Conservation (phyloP, 2,113 vertebrate species). For the Labeo rohita region DNA sequence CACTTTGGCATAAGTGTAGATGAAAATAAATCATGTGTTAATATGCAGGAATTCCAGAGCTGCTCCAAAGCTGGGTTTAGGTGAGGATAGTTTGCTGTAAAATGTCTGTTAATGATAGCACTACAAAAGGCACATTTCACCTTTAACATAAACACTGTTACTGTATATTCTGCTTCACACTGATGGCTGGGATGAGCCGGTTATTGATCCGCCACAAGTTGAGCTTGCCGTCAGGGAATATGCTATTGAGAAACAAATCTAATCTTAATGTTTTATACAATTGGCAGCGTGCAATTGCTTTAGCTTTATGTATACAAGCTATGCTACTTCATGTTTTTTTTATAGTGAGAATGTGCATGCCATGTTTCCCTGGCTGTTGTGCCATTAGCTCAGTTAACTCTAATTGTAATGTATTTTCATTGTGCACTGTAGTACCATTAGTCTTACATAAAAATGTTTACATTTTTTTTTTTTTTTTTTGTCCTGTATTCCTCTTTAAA, state of each 20-base stretch:
- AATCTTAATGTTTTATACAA: not conserved
- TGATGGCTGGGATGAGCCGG: slow-evolving; percentile 4
- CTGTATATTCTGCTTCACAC: slow-evolving; percentile 34
- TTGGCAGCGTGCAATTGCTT: slow-evolving; percentile 34
- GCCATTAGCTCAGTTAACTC: slow-evolving; percentile 38
- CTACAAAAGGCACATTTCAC: slow-evolving; percentile 16
- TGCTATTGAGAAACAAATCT: slow-evolving; percentile 41
- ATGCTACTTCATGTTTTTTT: slow-evolving; percentile 39
- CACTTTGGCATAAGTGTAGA: slow-evolving; percentile 13
- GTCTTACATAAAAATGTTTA: slow-evolving; percentile 53
- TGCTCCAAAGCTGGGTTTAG: slow-evolving; percentile 10
- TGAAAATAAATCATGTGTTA: slow-evolving; percentile 13
- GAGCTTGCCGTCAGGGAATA: not conserved
- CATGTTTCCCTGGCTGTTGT: slow-evolving; percentile 26
- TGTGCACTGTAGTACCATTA: slow-evolving; percentile 43
- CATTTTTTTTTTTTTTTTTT: slow-evolving; percentile 31
- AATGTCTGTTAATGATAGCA: not conserved
- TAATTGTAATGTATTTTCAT: slow-evolving; percentile 33
- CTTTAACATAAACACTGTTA: slow-evolving; percentile 38
- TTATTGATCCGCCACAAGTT: slow-evolving; percentile 38
- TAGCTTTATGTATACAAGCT: slow-evolving; percentile 36
- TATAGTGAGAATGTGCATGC: slow-evolving; percentile 54
- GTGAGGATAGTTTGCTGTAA: not conserved
- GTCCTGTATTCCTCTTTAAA: slow-evolving; percentile 46
- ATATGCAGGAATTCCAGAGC: slow-evolving; percentile 18